Base-by-base conservation (phyloP, 2,797 vertebrate genomes). In the Amblyraja radiata region DNA sequence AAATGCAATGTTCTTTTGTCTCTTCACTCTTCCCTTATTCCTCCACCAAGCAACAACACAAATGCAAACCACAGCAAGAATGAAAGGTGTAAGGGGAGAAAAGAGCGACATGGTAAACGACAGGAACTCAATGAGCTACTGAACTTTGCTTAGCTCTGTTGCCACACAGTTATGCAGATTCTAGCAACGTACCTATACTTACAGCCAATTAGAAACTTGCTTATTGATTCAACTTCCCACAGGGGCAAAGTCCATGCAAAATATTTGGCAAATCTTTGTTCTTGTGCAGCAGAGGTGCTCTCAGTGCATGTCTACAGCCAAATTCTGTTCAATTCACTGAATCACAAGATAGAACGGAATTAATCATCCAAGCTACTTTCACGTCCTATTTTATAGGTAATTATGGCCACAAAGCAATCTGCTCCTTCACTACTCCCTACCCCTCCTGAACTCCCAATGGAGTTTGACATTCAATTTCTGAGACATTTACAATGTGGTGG, bases 61-160 rank as follows among this genome's bases (percentile, higher is more conserved):
- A 94, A 98, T 91, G 93, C 98, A 98, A 93, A 98, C 94, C 46
- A 98, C 63, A 0, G 96, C 97, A 3, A 96, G 95, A 93, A 98
- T 96, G 10, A 97, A 93, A 0, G 98, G 97, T 0, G 97, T 98
- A 77, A 99, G 94, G 84, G 95, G 94, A 13, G 97, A 96, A 93
- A 98, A 95, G 1, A 97, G 32, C 54, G 95, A 95, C 98, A 99
- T 99, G 93, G 1, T 32, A 93, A 0, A 23, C 86, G 32, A 39
- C 5, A 9, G 23, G 14, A 54, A 46, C 71, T 76, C 39, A 28
- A 1, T 39, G 1, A 39, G 74, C 36, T 13, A 54, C 23, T 91
- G 68, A 88, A 65, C 2, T 28, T 7, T 68, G 61, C 1, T 32
- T 16, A 36, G 6, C 84, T 36, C 16, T 68, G 63, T 88, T 4